Percentiles rank a stretch among this genome's conserved stretches.
phyloP scores from a whole-genome alignment of 2,113 vertebrate genomes.

The Laterallus jamaicensis region DNA sequence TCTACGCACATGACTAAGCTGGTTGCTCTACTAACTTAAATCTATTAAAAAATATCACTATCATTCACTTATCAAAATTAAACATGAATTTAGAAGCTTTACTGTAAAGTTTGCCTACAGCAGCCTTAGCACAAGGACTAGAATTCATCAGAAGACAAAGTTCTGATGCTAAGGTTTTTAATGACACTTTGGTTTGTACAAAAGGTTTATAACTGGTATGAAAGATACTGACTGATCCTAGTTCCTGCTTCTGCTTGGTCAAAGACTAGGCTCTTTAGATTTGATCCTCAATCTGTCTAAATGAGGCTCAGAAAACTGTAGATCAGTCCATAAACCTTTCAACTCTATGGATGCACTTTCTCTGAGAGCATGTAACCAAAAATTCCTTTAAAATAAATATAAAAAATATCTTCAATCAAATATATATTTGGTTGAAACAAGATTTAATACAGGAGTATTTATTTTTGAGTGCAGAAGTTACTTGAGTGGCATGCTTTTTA shows the following conservation, averaged over 20 bases:
- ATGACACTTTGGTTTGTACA: background rate
- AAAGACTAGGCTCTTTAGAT: background rate
- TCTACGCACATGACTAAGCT: background rate
- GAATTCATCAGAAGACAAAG: background rate
- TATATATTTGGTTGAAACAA: background rate
- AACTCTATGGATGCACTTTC: background rate
- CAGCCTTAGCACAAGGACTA: background rate
- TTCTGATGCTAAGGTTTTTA: background rate
- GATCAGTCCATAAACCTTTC: background rate
- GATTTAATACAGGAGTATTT: background rate
- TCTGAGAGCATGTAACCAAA: background rate
- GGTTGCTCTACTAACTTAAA: background rate
- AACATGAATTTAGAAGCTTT: background rate
- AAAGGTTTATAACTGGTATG: background rate
- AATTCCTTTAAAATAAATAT: background rate
- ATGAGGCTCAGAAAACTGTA: background rate
- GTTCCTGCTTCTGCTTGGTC: background rate
- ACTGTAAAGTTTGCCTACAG: background rate
- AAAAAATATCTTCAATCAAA: background rate
- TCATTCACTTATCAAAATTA: background rate
- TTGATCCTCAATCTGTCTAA: background rate
- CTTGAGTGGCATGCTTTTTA: background rate
- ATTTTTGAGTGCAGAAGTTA: background rate
- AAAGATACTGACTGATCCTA: background rate
- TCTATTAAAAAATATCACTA: background rate